A percentile compares a stretch with the other conserved stretches of the same genome.
Conservation (phyloP, 2,797 vertebrate species). For the Betta splendens region DNA sequence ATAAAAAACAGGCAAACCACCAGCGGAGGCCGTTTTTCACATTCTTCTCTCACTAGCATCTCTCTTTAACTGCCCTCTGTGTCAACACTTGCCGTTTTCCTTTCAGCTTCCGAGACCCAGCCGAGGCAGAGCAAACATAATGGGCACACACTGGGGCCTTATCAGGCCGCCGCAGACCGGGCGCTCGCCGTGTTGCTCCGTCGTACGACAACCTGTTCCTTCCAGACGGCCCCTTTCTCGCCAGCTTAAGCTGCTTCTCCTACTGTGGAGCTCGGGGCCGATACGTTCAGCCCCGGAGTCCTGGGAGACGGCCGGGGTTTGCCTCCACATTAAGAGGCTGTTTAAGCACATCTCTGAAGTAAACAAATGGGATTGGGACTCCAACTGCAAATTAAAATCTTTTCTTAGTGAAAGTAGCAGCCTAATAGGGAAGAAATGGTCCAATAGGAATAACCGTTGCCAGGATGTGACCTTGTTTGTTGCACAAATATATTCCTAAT, state of each 20-base stretch:
- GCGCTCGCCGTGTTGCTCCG: constrained; percentile 26
- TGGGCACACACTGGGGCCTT: constrained; percentile 50
- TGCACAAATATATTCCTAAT: constrained; percentile 38
- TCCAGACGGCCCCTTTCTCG: constrained; percentile 23
- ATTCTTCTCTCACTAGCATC: constrained; percentile 12
- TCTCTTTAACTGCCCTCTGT: constrained; percentile 11
- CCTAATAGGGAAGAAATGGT: constrained; percentile 43
- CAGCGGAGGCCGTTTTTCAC: constrained; percentile 2
- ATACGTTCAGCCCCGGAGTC: constrained; percentile 47
- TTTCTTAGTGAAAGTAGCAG: constrained; percentile 45
- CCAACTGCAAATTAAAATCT: constrained; percentile 57
- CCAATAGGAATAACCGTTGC: constrained; percentile 38
- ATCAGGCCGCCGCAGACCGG: constrained; percentile 57
- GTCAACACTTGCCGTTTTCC: constrained; percentile 32
- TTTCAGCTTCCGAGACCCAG: constrained; percentile 23
- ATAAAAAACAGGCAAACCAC: not conserved
- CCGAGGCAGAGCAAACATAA: constrained; percentile 47
- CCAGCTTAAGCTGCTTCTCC: constrained; percentile 43
- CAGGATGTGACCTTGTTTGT: constrained; percentile 49
- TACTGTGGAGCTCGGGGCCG: constrained; percentile 19
- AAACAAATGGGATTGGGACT: constrained; percentile 70
- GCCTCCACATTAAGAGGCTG: constrained; percentile 51
- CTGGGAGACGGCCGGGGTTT: constrained; percentile 39
- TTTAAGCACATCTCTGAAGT: constrained; percentile 54
- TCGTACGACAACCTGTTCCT: constrained; percentile 49